A percentile compares a stretch with the other conserved stretches of the same genome.
phyloP scores from a whole-genome alignment of 2,113 vertebrate genomes.

The Cichladusa arquata region DNA sequence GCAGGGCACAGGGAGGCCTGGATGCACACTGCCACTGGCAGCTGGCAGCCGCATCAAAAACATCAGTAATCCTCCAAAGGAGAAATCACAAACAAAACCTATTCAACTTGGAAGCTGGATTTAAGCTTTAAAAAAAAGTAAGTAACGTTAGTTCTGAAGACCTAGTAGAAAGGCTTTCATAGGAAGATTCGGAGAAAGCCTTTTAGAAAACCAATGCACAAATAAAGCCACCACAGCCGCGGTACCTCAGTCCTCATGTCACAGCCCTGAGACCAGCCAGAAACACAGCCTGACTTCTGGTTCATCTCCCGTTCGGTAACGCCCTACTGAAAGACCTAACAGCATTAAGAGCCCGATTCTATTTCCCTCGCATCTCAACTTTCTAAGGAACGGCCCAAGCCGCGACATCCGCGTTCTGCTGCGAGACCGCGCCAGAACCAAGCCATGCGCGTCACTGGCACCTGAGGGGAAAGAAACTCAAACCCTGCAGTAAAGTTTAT shows the following conservation, averaged over 20 bases:
- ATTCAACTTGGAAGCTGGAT: background rate
- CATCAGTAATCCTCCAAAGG: background rate
- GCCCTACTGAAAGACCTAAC: background rate
- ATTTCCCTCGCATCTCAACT: background rate
- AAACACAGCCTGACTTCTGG: background rate
- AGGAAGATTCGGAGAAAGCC: background rate
- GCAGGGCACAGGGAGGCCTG: background rate
- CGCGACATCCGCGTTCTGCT: rapidly evolving
- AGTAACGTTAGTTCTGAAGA: background rate
- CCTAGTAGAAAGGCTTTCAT: background rate
- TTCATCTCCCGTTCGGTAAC: background rate
- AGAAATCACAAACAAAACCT: background rate
- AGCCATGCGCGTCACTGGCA: background rate
- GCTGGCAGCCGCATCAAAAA: background rate
- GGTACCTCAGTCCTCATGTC: background rate
- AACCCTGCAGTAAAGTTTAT: background rate
- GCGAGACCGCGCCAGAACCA: background rate
- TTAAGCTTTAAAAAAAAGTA: background rate
- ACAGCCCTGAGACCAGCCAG: background rate
- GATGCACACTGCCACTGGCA: background rate
- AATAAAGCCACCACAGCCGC: background rate
- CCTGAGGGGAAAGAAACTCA: background rate
- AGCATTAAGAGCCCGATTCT: background rate
- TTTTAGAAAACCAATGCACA: background rate
- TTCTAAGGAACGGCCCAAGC: background rate